Evolutionary conservation across 1,140 invertebrate genomes (phyloP).

Genomic region (Coelopa frigida): DNA sequence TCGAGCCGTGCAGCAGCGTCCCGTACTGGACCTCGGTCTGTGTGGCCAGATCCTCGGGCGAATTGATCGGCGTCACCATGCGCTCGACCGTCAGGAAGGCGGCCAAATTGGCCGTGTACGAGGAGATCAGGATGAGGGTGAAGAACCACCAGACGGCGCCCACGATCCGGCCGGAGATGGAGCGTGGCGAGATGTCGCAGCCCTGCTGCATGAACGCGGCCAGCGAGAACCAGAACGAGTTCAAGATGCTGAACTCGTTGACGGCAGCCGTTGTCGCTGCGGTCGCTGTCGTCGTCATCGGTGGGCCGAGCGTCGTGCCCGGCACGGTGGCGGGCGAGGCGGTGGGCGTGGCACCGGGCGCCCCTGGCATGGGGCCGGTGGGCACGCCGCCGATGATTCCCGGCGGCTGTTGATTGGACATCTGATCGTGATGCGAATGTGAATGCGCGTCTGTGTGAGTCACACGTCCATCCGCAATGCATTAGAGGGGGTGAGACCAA

Average conservation of each 20-base stretch:
- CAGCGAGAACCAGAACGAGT: conserved; percentile 94
- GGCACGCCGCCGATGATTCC: conserved; percentile 39
- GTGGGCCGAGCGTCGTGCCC: conserved; percentile 31
- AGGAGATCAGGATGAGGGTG: conserved; percentile 94
- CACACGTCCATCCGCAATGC: too few species aligned
- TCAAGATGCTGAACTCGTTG: conserved; percentile 95
- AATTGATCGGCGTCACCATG: conserved; percentile 91
- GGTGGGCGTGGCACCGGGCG: conserved; percentile 30
- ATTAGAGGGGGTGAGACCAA: too few species aligned
- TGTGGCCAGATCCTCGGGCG: conserved; percentile 83
- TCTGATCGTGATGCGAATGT: conserved; percentile 43
- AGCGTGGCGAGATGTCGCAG: conserved; percentile 93
- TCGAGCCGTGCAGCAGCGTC: conserved; percentile 76
- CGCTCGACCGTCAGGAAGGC: conserved; percentile 93
- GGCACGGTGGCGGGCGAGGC: conserved; percentile 35
- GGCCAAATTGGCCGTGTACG: conserved; percentile 96
- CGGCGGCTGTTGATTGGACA: conserved; percentile 42
- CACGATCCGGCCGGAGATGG: conserved; percentile 74
- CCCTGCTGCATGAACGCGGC: conserved; percentile 98
- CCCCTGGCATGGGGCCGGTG: conserved; percentile 30
- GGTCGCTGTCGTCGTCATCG: too few species aligned
- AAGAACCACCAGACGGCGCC: conserved; percentile 99
- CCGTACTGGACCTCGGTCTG: conserved; percentile 96
- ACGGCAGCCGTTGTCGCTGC: conserved; percentile 65
- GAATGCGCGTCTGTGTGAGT: too few species aligned